These are phyloP conservation scores for Kryptolebias marmoratus DNA, from an alignment of 2,113 vertebrate genomes.

Conservation along the genomic window DNA sequence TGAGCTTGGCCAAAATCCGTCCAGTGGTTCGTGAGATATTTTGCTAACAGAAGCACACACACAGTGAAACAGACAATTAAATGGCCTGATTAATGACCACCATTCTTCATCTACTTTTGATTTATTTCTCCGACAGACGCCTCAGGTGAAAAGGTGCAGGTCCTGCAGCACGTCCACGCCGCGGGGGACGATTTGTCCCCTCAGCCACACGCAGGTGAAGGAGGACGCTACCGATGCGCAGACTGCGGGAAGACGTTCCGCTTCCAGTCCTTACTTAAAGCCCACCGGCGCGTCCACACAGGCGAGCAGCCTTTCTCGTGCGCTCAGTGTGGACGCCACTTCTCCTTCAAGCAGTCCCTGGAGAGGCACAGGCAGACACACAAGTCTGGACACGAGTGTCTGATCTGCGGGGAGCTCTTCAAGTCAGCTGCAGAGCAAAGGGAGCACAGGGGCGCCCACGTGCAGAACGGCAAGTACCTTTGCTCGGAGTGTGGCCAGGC, in stretches of 20 bases:
- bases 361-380: conserved; percentile 73
- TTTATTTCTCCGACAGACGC: conserved; percentile 10
- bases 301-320: conserved; percentile 77
- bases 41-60: too few species aligned
- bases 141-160: conserved; percentile 22
- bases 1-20: too few species aligned
- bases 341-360: conserved; percentile 76
- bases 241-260: conserved; percentile 85
- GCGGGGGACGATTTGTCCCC: conserved; percentile 10
- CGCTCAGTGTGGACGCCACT: conserved; percentile 61
- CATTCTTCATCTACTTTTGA: too few species aligned
- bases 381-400: conserved; percentile 48
- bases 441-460: conserved; percentile 57
- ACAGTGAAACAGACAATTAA: too few species aligned
- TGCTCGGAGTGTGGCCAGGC: conserved; percentile 64
- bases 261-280: conserved; percentile 83
- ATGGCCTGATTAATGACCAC: too few species aligned
- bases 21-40: too few species aligned
- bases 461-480: conserved; percentile 61
- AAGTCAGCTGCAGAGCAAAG: conserved; percentile 45
- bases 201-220: background rate
- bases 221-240: conserved; percentile 60
- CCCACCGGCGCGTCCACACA: conserved; percentile 80
- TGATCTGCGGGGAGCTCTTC: conserved; percentile 58
- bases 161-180: conserved; percentile 49